These are phyloP conservation scores for Paraplagusia blochii DNA, from an alignment of 2,113 vertebrate species.

Conservation along the genomic window DNA sequence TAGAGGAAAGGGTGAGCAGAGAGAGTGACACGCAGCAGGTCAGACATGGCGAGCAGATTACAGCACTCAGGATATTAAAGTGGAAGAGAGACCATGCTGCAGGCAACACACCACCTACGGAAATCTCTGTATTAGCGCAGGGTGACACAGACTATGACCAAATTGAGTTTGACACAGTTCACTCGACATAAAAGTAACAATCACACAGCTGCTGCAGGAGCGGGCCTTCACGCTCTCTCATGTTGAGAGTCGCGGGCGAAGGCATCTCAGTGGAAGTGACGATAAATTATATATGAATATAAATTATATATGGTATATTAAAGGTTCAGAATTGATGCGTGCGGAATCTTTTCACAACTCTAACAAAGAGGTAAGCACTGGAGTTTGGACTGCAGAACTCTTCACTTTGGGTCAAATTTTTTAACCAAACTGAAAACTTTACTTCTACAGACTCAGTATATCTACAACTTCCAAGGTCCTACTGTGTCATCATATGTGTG, in stretches of 20 bases:
- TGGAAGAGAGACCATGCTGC: slow-evolving; percentile 36
- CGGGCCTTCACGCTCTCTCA: background rate
- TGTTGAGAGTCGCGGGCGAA: background rate
- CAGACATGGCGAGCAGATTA: slow-evolving; percentile 64
- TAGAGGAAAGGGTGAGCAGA: slow-evolving; percentile 31
- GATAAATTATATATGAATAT: background rate
- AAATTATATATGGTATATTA: too few species aligned
- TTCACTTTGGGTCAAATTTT: too few species aligned
- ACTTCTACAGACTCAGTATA: too few species aligned
- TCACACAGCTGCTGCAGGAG: slow-evolving; percentile 10
- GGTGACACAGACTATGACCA: slow-evolving; percentile 31
- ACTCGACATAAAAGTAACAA: slow-evolving; percentile 11
- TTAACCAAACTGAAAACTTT: too few species aligned
- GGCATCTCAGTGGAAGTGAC: background rate
- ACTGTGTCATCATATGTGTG: too few species aligned
- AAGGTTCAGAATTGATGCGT: too few species aligned
- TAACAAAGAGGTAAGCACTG: too few species aligned
- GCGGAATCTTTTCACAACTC: too few species aligned
- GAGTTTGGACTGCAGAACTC: too few species aligned
- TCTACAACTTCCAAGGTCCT: too few species aligned
- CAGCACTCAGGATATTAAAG: slow-evolving; percentile 72
- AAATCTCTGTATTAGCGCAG: slow-evolving; percentile 44
- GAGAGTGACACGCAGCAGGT: slow-evolving; percentile 50
- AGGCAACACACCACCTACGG: slow-evolving; percentile 37
- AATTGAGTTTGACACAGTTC: slow-evolving; percentile 25